Base-by-base conservation (phyloP, 2,888 invertebrate genomes). In the Camptogramma bilineatum region DNA sequence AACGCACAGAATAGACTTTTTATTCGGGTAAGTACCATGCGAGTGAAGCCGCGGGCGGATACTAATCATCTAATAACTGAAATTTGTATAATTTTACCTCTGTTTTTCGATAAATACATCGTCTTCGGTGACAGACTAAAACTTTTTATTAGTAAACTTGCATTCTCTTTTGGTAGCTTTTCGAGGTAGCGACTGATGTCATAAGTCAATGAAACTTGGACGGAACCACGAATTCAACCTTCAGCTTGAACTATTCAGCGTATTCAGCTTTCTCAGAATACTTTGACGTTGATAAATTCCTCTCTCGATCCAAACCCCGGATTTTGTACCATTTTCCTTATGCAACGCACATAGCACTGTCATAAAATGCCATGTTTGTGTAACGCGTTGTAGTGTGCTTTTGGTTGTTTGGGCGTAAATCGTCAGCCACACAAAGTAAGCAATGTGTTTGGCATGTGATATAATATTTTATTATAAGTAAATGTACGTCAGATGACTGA, bases 191-290 rank as follows among this genome's bases (percentile, higher is more conserved):
- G 13, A 13, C 34, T 39, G 50, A 50, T 57, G 19, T 31, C 47
- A 28, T 44, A 16, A 17, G 2, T 17, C 13, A 31, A 31, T 48
- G 42, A 17, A 4, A 42, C 5, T 17, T 24, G 7, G 8, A 16
- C 44, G 34, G 34, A 52, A 39, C 59, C 13, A 34, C 24, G 7
- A 52, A 53, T 52, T 47, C 34, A 17, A 19, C 52, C 31, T 60
- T 47, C 21, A 9, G n/a, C n/a, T n/a, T n/a, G n/a, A n/a, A n/a
- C n/a, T n/a, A n/a, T n/a, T n/a, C n/a, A n/a, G n/a, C n/a, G n/a
- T n/a, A n/a, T n/a, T n/a, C n/a, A n/a, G 34, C 34, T 60, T 54
- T 52, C 59, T 24, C 16, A 47, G 59, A 60, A 52, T 52, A 18
- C 9, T 21, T 56, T 52, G 52, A 52, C 52, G 52, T 52, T 34